Base-by-base conservation (phyloP, 2,888 invertebrate species). In the Chrysolina oricalcia region DNA sequence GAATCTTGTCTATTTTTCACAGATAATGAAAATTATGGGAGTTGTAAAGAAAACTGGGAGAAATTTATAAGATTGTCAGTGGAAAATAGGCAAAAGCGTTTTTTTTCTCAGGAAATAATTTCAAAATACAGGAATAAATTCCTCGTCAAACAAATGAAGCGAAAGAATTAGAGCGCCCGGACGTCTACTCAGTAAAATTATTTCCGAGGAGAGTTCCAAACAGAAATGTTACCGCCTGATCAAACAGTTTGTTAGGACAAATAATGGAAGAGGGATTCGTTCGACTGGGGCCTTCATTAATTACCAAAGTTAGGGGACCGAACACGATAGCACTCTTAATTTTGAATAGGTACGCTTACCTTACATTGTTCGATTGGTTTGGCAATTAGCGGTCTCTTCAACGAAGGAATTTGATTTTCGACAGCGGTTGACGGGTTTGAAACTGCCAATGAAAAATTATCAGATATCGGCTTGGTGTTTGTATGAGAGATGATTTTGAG, bases 201-300 rank as follows among this genome's bases (percentile, higher is more conserved):
- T 77, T 79, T 77, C 76, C 74, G 72, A 76, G 68, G 67, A 74
- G 76, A 76, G 72, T 72, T 73, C 74, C 66, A 56, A 67, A 75
- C 48, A 43, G 67, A 72, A 78, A 78, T 76, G 75, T 76, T 73
- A 70, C 70, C 70, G 81, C 82, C 78, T 81, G 81, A 83, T 83
- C 81, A 75, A 80, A 80, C 83, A 81, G 81, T 83, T 82, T 82
- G 75, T 81, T 78, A 79, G 82, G 82, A 83, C 82, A 83, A 80
- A 78, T 80, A 82, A 81, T 82, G 72, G 70, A 82, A 80, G 81
- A 78, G 82, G 77, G 74, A 75, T 77, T 81, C 78, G 73, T 77
- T 81, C 78, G 81, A 81, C 77, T 80, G 78, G 77, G 79, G 78
- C 79, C 77, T 80, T 78, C 82, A 84, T 84, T 83, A 84, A 84